These are phyloP conservation scores for Naja naja DNA, from an alignment of 2,113 vertebrate genomes.

Conservation along the genomic window DNA sequence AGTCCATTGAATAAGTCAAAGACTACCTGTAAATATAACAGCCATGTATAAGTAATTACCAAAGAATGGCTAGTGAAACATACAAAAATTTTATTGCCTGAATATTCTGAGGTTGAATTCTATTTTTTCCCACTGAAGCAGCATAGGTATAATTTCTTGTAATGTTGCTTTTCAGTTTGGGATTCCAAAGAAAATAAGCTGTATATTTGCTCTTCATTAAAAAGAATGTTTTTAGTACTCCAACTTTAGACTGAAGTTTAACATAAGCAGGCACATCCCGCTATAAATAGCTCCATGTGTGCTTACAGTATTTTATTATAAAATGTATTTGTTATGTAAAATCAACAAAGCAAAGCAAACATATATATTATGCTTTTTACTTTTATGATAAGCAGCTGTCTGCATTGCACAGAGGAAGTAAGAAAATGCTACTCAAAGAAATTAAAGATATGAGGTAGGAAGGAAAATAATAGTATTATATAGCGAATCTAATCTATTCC, in stretches of 20 bases:
- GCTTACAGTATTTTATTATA: background rate
- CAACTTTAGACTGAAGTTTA: background rate
- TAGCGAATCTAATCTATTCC: background rate
- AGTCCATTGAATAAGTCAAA: background rate
- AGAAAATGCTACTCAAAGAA: background rate
- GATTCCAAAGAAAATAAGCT: background rate
- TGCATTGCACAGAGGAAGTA: background rate
- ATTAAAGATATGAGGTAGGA: background rate
- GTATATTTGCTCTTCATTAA: background rate
- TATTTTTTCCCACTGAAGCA: background rate
- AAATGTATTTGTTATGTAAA: background rate
- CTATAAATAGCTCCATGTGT: background rate
- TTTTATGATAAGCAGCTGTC: background rate
- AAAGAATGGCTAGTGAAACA: background rate
- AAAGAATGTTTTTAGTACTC: background rate
- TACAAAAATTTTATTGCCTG: background rate
- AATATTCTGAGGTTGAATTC: background rate
- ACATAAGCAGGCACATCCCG: background rate
- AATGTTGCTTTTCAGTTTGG: background rate
- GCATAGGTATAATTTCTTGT: background rate
- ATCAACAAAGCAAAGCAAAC: background rate
- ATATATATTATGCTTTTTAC: background rate
- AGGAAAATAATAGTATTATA: background rate
- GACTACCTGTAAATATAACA: background rate
- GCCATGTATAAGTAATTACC: background rate